A percentile compares a stretch with the other conserved stretches of the same genome.
phyloP scores from a whole-genome alignment of 2,797 vertebrate genomes.

The Coracias cyanogaster region DNA sequence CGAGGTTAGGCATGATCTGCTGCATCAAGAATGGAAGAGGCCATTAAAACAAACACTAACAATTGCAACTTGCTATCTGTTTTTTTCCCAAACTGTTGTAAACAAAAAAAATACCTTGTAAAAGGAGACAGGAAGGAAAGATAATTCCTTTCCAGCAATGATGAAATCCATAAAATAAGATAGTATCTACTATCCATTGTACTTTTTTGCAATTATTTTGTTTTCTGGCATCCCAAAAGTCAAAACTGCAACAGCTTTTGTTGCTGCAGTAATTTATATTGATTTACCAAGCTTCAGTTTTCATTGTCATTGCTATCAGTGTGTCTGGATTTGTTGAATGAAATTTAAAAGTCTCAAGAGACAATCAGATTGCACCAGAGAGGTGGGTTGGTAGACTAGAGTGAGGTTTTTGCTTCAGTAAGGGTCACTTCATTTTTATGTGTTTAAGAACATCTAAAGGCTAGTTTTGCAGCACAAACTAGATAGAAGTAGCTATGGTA shows the following conservation, averaged over 20 bases:
- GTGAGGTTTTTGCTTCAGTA: not conserved
- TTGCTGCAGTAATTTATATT: not conserved
- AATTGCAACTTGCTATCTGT: not conserved
- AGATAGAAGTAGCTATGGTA: not conserved
- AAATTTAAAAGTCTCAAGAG: not conserved
- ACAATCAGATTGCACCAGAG: not conserved
- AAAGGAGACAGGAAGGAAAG: not conserved
- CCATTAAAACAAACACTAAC: not conserved
- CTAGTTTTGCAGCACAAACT: not conserved
- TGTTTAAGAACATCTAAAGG: not conserved
- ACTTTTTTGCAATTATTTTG: not conserved
- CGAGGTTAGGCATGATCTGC: not conserved
- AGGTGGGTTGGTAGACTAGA: not conserved
- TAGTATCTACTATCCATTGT: not conserved
- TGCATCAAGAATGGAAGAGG: not conserved
- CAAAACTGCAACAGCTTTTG: not conserved
- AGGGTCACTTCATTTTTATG: not conserved
- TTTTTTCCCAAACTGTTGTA: not conserved
- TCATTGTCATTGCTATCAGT: not conserved
- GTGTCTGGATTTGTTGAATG: not conserved
- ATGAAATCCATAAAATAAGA: not conserved
- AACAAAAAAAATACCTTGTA: not conserved
- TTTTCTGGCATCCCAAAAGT: not conserved
- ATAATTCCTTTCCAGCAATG: not conserved
- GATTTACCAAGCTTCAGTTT: not conserved